Conservation (phyloP, 2,797 vertebrate species). For the Coregonus sp. region DNA sequence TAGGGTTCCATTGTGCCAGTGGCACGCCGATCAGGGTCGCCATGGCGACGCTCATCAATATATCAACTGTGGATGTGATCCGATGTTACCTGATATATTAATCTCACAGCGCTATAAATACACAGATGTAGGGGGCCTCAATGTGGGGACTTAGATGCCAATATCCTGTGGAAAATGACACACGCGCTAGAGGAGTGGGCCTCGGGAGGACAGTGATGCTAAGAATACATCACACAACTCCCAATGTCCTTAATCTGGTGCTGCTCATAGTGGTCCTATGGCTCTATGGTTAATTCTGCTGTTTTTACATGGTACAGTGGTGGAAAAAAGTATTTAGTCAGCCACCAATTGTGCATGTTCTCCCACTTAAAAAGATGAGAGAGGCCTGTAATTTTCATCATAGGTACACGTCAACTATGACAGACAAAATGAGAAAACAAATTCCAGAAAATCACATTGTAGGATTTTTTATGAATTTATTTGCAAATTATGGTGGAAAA, state of each 20-base stretch:
- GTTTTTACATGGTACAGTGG: neutral
- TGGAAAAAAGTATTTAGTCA: too few relatives aligned
- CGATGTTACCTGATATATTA: constrained; percentile 79
- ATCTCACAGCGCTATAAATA: constrained; percentile 80
- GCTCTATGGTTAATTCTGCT: neutral
- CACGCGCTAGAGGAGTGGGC: constrained; percentile 34
- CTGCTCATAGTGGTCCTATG: neutral
- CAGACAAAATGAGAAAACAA: too few relatives aligned
- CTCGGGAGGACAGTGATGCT: constrained; percentile 22
- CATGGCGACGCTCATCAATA: constrained; percentile 79
- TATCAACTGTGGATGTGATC: constrained; percentile 82
- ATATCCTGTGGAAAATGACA: constrained; percentile 84
- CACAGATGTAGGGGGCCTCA: constrained; percentile 54
- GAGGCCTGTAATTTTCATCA: too few relatives aligned
- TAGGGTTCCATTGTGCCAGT: constrained; percentile 62
- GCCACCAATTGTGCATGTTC: too few relatives aligned
- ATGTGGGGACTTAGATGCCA: constrained; percentile 57
- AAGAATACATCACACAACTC: constrained; percentile 27
- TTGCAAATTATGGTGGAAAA: too few relatives aligned
- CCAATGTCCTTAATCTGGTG: neutral
- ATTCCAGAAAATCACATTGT: too few relatives aligned
- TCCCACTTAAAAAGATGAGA: too few relatives aligned
- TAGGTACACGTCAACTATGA: too few relatives aligned
- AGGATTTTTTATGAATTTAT: too few relatives aligned
- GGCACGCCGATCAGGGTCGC: constrained; percentile 68